These are phyloP conservation scores for Luidia sarsii DNA, from an alignment of 53 echinoderm and acorn worm species.

Conservation along the genomic window DNA sequence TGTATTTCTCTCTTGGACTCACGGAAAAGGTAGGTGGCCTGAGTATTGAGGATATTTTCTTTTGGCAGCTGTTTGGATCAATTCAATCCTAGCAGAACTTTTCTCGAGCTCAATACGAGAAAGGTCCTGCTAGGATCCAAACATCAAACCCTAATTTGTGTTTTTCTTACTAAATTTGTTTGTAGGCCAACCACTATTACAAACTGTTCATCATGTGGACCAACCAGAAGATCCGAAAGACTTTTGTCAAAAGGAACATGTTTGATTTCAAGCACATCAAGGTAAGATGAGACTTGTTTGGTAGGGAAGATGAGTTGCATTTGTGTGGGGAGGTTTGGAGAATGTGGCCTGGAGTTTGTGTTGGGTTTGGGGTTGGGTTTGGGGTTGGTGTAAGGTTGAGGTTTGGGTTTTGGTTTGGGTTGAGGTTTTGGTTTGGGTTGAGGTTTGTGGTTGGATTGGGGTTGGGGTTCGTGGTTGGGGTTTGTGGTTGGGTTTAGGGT, in stretches of 20 bases:
- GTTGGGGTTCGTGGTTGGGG: no score
- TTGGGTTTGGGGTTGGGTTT: no score
- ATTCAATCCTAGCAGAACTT: background rate
- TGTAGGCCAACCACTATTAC: constrained; percentile 96
- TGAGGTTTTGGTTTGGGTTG: no score
- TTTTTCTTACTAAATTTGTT: no score
- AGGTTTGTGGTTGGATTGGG: no score
- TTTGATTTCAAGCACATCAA: constrained; percentile 98
- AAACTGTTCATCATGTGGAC: constrained; percentile 99
- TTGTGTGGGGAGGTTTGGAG: no score
- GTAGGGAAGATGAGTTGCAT: no score
- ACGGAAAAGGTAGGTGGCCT: constrained; percentile 85
- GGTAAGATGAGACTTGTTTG: constrained; percentile 58
- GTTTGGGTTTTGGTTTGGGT: no score
- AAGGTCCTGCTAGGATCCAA: background rate
- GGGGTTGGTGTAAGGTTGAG: no score
- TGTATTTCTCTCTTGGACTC: constrained; percentile 92
- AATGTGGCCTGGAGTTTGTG: no score
- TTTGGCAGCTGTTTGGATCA: constrained; percentile 97
- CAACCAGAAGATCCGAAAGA: constrained; percentile 97
- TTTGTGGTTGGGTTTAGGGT: no score
- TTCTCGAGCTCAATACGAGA: background rate
- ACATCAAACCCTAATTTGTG: no score
- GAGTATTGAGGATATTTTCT: constrained; percentile 79
- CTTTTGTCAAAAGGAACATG: constrained; percentile 94